Evolutionary conservation across 2,888 invertebrate genomes (phyloP), one percentile per base, ranked within the genome.

Genomic region (Cantharis rufa): DNA sequence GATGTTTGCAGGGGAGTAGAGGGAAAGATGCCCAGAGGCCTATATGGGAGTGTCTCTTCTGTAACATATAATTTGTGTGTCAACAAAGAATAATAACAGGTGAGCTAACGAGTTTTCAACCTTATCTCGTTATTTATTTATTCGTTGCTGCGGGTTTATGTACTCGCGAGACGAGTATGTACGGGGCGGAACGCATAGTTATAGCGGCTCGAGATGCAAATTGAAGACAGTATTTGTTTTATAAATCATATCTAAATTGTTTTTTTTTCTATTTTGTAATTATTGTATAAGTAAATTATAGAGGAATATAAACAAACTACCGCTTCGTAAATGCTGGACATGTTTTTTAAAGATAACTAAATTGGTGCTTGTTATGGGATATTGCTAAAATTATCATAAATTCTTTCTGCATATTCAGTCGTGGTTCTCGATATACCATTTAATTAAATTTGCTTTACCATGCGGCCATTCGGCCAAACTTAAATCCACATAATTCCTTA

Each of bases 41-140:
- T 69, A 70, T 76, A 80, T 81, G 83, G 86, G 86, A 82, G 86
- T 84, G 85, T 83, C 85, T 77, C 82, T 75, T 81, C 80, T 80
- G 84, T 85, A 87, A 86, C 87, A 82, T 87, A 85, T 87, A 87
- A 88, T 88, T 88, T 87, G 86, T 86, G 83, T 87, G 87, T 88
- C 88, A 88, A 87, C 88, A 87, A 85, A 86, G 86, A 86, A 87
- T 87, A 87, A 87, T 87, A 87, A 86, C 86, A 84, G 83, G 85
- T 78, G 82, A 85, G 84, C 85, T 87, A 87, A 87, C 87, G 86
- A 87, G 87, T 87, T 87, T 74, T 66, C 74, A 85, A 82, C 83
- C 84, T 86, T 85, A 85, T 86, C 86, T 85, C 83, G 84, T 86
- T 86, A 86, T 86, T 86, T 86, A 86, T 86, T 86, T 85, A 83